Evolutionary conservation across 2,113 vertebrate genomes (phyloP), one percentile per base, ranked within the genome.

Genomic region (Hydrolagus affinis): DNA sequence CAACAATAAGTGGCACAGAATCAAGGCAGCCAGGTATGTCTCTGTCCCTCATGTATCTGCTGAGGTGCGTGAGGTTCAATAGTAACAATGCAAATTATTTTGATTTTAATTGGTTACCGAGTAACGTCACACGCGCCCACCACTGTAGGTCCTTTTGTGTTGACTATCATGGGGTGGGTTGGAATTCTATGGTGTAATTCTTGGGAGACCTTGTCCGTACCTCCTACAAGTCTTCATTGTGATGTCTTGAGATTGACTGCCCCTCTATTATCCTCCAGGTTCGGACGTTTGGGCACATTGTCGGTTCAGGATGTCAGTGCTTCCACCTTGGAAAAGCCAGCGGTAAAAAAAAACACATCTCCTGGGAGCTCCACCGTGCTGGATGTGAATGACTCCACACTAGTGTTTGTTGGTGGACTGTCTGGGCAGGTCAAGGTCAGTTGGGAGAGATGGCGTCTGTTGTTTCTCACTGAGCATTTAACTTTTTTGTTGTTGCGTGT

Each of bases 1-100:
- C 87, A 95, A 97, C 90, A 93, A 95, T 92, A 93, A 89, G 85
- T 99, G 98, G 97, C 94, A 97, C 87, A 91, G 90, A 76, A 94
- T 99, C 89, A 93, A 95, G 4, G 93, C 90, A 44, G 95, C 95
- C 80, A 94, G 97, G 97, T 98, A 91, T 64, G 73, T 30, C 10
- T 28, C 19, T 9, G 8, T 64, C 44, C n/a, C 56, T 70, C 17
- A n/a, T n/a, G n/a, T n/a, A n/a, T n/a, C n/a, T n/a, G n/a, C n/a
- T n/a, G n/a, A n/a, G n/a, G 44, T 6, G 6, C 44, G 6, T 44
- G 44, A 44, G 44, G 44, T 44, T 1, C 44, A 44, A 44, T 44
- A 6, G 6, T 44, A 44, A 44, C 44, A 44, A 44, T 44, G 44
- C 44, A 44, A 1, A 6, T 44, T 44, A 44, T 44, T 44, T 44